Evolutionary conservation across 2,113 vertebrate species (phyloP).

Genomic region (Elaphurus davidianus): DNA sequence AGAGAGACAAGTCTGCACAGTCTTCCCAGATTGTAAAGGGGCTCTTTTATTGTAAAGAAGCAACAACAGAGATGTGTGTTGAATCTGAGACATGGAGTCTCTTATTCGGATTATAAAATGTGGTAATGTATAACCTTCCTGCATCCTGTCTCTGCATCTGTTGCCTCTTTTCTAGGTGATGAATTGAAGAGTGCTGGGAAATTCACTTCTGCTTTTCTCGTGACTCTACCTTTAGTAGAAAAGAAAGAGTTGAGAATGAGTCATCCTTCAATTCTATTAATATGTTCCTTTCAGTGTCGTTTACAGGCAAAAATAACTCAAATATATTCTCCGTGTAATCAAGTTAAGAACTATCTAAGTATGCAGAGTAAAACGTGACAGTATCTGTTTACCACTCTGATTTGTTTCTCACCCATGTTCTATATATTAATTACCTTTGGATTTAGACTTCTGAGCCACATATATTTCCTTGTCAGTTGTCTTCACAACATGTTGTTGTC

Average conservation of each 20-base stretch:
- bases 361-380: neutral
- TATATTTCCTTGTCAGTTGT: neutral
- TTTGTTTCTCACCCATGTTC: neutral
- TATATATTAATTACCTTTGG: neutral
- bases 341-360: neutral
- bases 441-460: neutral
- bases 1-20: neutral
- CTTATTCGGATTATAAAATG: neutral
- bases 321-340: neutral
- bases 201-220: neutral
- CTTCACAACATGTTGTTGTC: neutral
- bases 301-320: neutral
- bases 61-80: neutral
- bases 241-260: neutral
- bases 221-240: neutral
- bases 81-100: neutral
- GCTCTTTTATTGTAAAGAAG: neutral
- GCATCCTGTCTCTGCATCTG: neutral
- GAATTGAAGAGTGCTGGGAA: neutral
- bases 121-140: neutral
- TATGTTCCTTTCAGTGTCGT: neutral
- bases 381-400: neutral
- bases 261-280: neutral
- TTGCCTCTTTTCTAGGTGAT: neutral
- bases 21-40: neutral